Base-by-base conservation (phyloP, 1,140 invertebrate genomes). In the Pseudomyrmex concolor region DNA sequence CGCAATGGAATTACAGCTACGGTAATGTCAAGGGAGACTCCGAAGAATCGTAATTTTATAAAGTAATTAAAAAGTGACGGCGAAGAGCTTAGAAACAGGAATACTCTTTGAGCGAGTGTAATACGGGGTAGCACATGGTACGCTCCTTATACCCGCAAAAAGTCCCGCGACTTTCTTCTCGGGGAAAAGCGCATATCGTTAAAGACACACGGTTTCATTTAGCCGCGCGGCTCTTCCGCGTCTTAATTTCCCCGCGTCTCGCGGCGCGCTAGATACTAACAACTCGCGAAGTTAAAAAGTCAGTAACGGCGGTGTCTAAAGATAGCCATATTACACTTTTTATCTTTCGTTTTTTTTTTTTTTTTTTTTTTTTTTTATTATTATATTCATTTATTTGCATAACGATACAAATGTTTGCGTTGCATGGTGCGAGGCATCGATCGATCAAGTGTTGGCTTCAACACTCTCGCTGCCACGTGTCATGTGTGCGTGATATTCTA, bases 281-380 rank as follows among this genome's bases (percentile, higher is more conserved):
- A 80, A 80, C 54, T 70, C 76, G 66, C 76, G n/a, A 80, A 80
- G 76, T 80, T 71, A 80, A 71, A 80, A 80, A 71, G 76, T 70
- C 76, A 80, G 76, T 80, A 80, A 80, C 66, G 43, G 54, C 66
- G 66, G 22, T 80, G 66, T 80, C 55, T 80, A 80, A 80, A 70
- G 67, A 71, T 80, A 80, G 76, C 45, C 43, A 80, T 80, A 59
- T 80, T 78, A 70, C 19, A 34, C 48, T 78, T 78, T 70, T 78
- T 70, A 70, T 70, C 55, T 78, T 48, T 34, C 5, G 34, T n/a
- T n/a, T n/a, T n/a, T n/a, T n/a, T n/a, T n/a, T n/a, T n/a, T n/a
- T 25, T 8, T 59, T 59, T 22, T 45, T 73, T 60, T 55, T 34
- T 34, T 7, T 34, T 7, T 15, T 48, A 10, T 10, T 43, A 25